Percentiles rank a stretch among this genome's conserved stretches.
Evolutionary conservation across 2,797 vertebrate species (phyloP).

Genomic region (Pseudomugil tenellus): DNA sequence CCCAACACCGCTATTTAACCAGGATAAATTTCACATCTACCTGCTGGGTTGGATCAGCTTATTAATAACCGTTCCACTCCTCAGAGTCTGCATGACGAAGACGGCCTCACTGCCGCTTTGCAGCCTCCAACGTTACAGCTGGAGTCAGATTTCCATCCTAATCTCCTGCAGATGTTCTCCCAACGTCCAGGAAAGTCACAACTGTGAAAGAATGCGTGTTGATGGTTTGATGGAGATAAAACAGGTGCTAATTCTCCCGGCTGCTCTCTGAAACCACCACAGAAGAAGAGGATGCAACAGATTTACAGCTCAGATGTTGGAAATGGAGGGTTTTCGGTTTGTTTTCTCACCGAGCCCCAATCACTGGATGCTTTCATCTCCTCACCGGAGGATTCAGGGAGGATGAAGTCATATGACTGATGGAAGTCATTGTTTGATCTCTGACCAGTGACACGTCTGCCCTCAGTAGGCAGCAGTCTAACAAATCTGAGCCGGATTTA

Average conservation of each 20-base stretch:
- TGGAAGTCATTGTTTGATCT: neutral
- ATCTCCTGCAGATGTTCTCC: conserved; percentile 1
- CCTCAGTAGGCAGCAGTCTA: no score
- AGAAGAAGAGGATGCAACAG: neutral
- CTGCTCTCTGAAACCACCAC: neutral
- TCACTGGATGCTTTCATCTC: neutral
- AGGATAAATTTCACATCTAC: conserved; percentile 29
- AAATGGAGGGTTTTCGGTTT: neutral
- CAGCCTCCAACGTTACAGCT: neutral
- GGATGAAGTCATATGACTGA: neutral
- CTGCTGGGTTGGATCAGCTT: conserved; percentile 15
- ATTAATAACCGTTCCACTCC: neutral
- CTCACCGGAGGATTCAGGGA: neutral
- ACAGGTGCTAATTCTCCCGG: conserved; percentile 6
- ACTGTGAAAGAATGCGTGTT: conserved; percentile 1
- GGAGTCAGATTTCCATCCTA: conserved; percentile 9
- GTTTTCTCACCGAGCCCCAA: neutral
- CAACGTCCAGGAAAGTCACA: neutral
- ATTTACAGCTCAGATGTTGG: neutral
- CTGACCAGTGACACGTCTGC: no score
- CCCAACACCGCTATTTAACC: conserved; percentile 1
- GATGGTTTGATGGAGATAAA: conserved; percentile 5
- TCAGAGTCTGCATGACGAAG: neutral
- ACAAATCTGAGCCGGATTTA: no score
- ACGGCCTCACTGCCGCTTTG: conserved; percentile 4